Evolutionary conservation across 2,113 vertebrate species (phyloP), one percentile per base, ranked within the genome.

Genomic region (Lepisosteus oculatus): DNA sequence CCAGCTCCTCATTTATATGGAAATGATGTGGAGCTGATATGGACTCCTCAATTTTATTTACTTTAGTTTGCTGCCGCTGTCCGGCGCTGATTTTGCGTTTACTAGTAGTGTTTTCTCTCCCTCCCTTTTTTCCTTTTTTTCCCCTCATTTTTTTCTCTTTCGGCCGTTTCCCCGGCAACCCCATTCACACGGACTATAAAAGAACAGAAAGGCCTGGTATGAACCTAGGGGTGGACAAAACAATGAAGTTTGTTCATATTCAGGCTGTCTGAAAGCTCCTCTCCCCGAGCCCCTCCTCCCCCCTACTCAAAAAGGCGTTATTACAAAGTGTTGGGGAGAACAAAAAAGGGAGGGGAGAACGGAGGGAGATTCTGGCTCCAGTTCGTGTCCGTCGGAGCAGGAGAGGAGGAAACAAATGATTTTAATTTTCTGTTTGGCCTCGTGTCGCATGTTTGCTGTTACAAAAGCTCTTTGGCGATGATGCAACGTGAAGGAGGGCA

Each of bases 221-320:
- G 88, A 86, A 90, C 88, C 81, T 83, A 86, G 86, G 84, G 86
- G 79, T 79, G 83, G 83, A 85, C 85, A 86, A 89, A 89, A 90
- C 91, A 93, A 92, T 91, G 90, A 89, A 91, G 90, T 92, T 91
- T 92, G 90, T 92, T 88, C 90, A 91, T 92, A 92, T 93, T 92
- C 90, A 91, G 85, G 87, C 80, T 43, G 77, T 77, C 90, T 91
- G 87, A 91, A 92, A 91, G 90, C 80, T 82, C 77, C 85, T 78
- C 17, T 75, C 83, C 77, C 83, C 63, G 74, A 79, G 72, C 82
- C 79, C 78, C 82, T 69, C 68, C 78, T 78, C 76, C 71, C 73
- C 75, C 81, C 83, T 81, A 51, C 68, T 56, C 62, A 72, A 65
- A 72, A 69, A 68, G 17, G 78, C 75, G 83, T 83, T 85, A 84